Conservation (phyloP, 2,888 invertebrate genomes). For the Saturnia japonica region DNA sequence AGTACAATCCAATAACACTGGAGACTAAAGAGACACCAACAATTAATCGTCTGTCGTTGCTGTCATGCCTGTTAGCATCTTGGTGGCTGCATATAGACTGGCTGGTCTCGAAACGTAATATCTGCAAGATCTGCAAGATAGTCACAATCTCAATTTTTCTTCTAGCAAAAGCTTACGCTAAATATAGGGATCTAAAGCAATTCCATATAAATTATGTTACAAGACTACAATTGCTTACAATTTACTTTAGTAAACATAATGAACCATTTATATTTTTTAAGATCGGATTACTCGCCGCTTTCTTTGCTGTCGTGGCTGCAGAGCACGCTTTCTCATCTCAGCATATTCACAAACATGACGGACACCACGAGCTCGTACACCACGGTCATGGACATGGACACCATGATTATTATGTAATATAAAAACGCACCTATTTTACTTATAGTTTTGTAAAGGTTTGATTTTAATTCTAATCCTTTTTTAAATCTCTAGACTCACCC, state of each 20-base stretch:
- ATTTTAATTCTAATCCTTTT: neutral
- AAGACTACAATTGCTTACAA: neutral
- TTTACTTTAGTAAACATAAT: neutral
- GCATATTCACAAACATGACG: conserved; percentile 25
- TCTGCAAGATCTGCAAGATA: too few species aligned
- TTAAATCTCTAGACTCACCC: conserved; percentile 24
- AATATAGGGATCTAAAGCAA: neutral
- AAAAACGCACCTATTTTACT: neutral
- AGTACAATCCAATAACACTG: too few species aligned
- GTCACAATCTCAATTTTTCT: too few species aligned
- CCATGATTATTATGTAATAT: conserved; percentile 25
- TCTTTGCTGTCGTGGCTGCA: conserved; percentile 28
- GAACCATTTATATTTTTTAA: neutral
- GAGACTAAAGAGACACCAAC: too few species aligned
- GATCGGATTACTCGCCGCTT: conserved; percentile 19
- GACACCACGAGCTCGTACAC: conserved; percentile 25
- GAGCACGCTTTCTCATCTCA: conserved; percentile 27
- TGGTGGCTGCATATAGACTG: too few species aligned
- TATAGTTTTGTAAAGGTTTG: neutral
- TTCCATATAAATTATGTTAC: neutral
- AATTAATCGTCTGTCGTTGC: too few species aligned
- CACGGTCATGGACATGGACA: conserved; percentile 33
- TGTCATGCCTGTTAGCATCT: too few species aligned
- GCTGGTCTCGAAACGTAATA: too few species aligned
- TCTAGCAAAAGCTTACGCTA: too few species aligned